Evolutionary conservation across 2,888 invertebrate species (phyloP).

Genomic region (Trichacis sp.): DNA sequence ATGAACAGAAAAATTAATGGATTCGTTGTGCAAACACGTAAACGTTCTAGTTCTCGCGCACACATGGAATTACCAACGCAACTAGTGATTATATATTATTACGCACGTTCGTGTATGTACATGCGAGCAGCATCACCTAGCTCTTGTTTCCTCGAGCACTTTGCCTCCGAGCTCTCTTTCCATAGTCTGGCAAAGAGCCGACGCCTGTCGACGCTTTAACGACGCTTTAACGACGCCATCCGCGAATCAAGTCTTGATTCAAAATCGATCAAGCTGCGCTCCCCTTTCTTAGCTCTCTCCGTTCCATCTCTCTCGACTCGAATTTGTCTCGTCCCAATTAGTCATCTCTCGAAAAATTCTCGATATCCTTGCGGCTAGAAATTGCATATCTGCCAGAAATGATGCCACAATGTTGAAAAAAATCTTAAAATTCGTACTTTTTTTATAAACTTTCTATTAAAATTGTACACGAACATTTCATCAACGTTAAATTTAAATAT

Average conservation of each 20-base stretch:
- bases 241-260: constrained; percentile 39
- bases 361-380: too few species aligned
- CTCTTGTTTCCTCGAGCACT: not conserved
- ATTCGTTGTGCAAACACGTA: too few species aligned
- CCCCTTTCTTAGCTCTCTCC: constrained; percentile 36
- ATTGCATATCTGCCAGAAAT: too few species aligned
- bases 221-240: constrained; percentile 39
- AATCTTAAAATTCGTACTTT: constrained; percentile 41
- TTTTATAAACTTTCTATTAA: too few species aligned
- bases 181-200: constrained; percentile 16
- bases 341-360: too few species aligned
- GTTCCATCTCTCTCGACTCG: constrained; percentile 19
- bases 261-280: constrained; percentile 45
- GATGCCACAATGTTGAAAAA: too few species aligned
- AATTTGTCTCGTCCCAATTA: constrained; percentile 34
- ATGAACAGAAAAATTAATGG: too few species aligned
- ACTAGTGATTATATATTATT: not conserved
- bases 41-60: too few species aligned
- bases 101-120: not conserved
- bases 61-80: too few species aligned
- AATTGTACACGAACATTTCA: too few species aligned
- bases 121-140: not conserved
- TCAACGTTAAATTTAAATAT: too few species aligned
- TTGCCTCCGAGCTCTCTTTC: not conserved
- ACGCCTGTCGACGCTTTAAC: constrained; percentile 35